Evolutionary conservation across 2,888 invertebrate species (phyloP), one percentile per base, ranked within the genome.

Genomic region (Alviniconcha strummeri): DNA sequence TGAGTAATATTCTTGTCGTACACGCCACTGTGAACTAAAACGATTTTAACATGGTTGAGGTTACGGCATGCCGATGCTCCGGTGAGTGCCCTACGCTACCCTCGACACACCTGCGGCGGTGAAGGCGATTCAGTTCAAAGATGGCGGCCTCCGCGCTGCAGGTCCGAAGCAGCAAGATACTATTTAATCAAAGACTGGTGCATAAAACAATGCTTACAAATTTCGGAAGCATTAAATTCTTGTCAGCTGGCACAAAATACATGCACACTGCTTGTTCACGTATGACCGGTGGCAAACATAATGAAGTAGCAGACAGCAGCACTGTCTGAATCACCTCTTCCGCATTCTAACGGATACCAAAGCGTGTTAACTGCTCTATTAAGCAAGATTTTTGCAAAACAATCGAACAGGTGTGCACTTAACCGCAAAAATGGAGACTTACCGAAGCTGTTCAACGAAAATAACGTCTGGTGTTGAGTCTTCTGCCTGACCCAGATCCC

Each of bases 51-150:
- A 94, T 98, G 97, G 84, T 97, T 97, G 93, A 96, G 96, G 86
- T 97, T 96, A 87, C 97, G 97, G 93, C 98, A 97, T 19, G 98
- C 96, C 99, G 99, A 99, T 57, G 99, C 98, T 92, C 60, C 9
- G 60, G 9, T 60, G 60, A 60, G 60, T 60, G 60, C 60, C 60
- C 60, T 60, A 60, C 60, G 60, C 60, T 60, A 60, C 60, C 60
- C 60, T 54, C 69, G 55, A 67, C 82, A 76, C 69, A 82, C 82
- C 82, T 82, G 82, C 82, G 77, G 76, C 69, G 69, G 55, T 36
- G 57, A 56, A 75, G 36, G 81, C 81, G 56, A 75, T 64, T 81
- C 72, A 2, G 13, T 77, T 82, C 77, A 82, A 82, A 82, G 76
- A 82, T 82, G 82, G 82, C 82, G 82, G 77, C 82, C 57, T 71